A percentile compares a stretch with the other conserved stretches of the same genome.
These are phyloP conservation scores for Poecilia picta DNA, from an alignment of 2,797 vertebrate genomes.

Conservation along the genomic window DNA sequence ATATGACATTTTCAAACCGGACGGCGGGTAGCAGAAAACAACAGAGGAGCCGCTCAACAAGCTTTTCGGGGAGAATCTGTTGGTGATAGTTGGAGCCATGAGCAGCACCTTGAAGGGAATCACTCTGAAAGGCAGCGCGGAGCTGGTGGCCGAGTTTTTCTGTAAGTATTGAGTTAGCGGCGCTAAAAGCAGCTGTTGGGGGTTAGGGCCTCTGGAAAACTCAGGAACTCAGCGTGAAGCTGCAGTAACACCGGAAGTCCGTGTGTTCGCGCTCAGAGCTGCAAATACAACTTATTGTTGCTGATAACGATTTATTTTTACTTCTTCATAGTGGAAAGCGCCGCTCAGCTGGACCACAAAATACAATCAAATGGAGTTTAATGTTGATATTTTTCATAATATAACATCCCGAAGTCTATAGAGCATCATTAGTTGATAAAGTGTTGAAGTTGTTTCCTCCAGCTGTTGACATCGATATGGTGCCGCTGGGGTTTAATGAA, in stretches of 20 bases:
- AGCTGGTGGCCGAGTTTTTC: conserved; percentile 93
- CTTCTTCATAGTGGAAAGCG: neutral
- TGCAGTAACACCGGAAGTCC: neutral
- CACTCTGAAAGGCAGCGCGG: conserved; percentile 91
- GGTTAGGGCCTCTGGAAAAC: no score
- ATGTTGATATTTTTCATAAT: neutral
- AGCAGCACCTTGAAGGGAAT: conserved; percentile 85
- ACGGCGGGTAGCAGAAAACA: conserved; percentile 65
- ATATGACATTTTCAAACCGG: conserved; percentile 72
- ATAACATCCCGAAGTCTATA: neutral
- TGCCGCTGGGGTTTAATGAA: neutral
- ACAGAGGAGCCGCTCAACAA: neutral
- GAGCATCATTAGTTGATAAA: neutral
- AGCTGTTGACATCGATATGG: neutral
- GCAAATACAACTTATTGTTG: accelerated
- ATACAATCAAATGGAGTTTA: neutral
- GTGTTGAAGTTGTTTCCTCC: neutral
- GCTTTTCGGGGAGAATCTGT: neutral
- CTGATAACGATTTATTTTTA: accelerated
- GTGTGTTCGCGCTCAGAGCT: neutral
- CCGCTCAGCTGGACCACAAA: neutral
- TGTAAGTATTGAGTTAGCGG: conserved; percentile 78
- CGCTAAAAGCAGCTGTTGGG: conserved; percentile 28
- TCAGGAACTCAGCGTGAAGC: neutral
- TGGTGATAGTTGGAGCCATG: conserved; percentile 58